Percentiles rank a stretch among this genome's conserved stretches.
Evolutionary conservation across 2,113 vertebrate species (phyloP).

Genomic region (Synodontis membranacea): DNA sequence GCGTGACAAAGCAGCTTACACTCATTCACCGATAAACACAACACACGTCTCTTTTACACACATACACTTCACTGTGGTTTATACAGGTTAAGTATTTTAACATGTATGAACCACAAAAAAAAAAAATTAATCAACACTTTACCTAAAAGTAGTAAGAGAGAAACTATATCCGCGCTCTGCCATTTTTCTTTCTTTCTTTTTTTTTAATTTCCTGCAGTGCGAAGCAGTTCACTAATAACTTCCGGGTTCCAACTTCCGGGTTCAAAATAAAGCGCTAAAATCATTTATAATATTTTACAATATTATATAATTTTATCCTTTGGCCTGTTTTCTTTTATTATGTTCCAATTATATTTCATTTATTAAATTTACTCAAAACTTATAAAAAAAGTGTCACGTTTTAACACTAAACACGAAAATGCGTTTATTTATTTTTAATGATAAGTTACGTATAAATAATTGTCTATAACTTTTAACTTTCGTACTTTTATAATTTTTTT

Average conservation of each 20-base stretch:
- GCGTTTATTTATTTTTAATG: not conserved
- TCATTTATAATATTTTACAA: no score
- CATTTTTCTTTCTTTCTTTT: no score
- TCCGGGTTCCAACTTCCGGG: slow-evolving; percentile 18
- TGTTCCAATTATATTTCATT: not conserved
- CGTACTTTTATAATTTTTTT: not conserved
- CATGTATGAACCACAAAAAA: not conserved
- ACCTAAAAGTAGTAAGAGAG: slow-evolving; percentile 61
- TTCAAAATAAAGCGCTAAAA: slow-evolving; percentile 45
- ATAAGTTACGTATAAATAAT: not conserved
- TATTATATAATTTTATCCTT: not conserved
- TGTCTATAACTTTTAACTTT: not conserved
- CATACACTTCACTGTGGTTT: not conserved
- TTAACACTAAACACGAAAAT: not conserved
- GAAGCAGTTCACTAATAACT: slow-evolving; percentile 3
- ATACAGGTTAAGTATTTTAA: no score
- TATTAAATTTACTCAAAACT: no score
- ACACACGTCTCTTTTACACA: no score
- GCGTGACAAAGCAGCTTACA: slow-evolving; percentile 45
- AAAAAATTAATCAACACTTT: not conserved
- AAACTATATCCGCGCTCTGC: slow-evolving; percentile 60
- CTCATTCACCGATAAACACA: not conserved
- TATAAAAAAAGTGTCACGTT: not conserved
- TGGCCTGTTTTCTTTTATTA: not conserved
- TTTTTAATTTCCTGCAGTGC: slow-evolving; percentile 8